These are phyloP conservation scores for Mixornis gularis DNA, from an alignment of 2,113 vertebrate genomes.

Conservation along the genomic window DNA sequence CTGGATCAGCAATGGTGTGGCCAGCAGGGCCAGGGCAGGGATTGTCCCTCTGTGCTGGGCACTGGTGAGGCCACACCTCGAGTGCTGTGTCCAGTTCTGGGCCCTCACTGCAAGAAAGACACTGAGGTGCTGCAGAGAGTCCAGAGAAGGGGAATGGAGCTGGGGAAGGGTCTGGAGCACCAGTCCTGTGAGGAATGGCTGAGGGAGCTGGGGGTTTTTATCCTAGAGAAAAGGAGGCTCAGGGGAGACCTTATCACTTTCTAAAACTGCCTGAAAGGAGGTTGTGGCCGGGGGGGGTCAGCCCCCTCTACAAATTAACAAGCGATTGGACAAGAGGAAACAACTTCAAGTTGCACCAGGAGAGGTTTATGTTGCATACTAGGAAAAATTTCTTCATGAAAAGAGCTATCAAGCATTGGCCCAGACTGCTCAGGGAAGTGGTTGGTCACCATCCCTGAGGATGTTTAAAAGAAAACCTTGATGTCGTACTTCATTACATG, in stretches of 20 bases:
- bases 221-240: background rate
- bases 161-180: background rate
- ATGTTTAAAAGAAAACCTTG: background rate
- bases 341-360: background rate
- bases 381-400: background rate
- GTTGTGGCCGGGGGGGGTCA: accelerated
- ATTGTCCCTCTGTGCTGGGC: background rate
- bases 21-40: background rate
- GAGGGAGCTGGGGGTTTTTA: background rate
- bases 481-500: background rate
- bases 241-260: accelerated
- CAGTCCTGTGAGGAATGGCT: accelerated
- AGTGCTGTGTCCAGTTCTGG: background rate
- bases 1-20: background rate
- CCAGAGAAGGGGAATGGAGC: background rate
- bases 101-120: background rate
- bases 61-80: background rate
- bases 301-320: background rate
- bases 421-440: background rate
- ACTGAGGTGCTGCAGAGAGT: background rate
- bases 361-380: background rate
- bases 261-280: background rate
- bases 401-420: background rate
- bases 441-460: background rate
- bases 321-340: background rate